phyloP scores from a whole-genome alignment of 2,797 vertebrate species.

The Pygocentrus nattereri region DNA sequence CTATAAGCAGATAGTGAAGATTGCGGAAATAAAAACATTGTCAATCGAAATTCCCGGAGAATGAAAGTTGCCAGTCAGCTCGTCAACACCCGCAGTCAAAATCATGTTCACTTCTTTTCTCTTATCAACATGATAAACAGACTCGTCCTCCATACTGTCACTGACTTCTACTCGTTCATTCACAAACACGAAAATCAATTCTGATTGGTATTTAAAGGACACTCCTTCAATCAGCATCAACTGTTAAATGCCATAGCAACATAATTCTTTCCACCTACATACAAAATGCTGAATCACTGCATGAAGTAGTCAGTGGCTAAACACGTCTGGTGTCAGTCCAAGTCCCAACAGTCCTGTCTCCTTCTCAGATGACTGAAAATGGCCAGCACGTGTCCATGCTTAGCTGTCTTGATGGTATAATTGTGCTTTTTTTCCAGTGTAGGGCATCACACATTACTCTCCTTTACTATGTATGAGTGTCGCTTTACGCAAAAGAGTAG shows the following conservation, averaged over 20 bases:
- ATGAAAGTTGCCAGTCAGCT: conserved; percentile 13
- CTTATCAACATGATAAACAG: conserved; percentile 77
- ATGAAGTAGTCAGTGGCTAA: background rate
- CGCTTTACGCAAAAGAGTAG: conserved; percentile 89
- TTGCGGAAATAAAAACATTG: conserved; percentile 20
- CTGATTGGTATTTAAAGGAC: conserved; percentile 42
- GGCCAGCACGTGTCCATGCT: background rate
- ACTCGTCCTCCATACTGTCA: conserved; percentile 55
- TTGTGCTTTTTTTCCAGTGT: background rate
- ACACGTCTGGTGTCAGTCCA: conserved; percentile 7
- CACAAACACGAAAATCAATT: conserved; percentile 51
- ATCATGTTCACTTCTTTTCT: conserved; percentile 38
- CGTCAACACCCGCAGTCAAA: conserved; percentile 10
- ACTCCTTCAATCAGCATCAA: conserved; percentile 2
- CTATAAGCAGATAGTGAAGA: background rate
- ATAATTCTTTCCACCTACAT: background rate
- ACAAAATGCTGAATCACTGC: conserved; percentile 8
- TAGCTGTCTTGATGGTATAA: conserved; percentile 11
- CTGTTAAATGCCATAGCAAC: background rate
- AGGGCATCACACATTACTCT: conserved; percentile 6
- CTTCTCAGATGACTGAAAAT: background rate
- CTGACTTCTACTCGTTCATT: conserved; percentile 47
- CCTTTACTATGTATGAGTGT: background rate
- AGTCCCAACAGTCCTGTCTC: background rate
- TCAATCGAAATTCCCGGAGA: conserved; percentile 25